phyloP scores from a whole-genome alignment of 1,140 invertebrate genomes.

The Papilio aristodemus region DNA sequence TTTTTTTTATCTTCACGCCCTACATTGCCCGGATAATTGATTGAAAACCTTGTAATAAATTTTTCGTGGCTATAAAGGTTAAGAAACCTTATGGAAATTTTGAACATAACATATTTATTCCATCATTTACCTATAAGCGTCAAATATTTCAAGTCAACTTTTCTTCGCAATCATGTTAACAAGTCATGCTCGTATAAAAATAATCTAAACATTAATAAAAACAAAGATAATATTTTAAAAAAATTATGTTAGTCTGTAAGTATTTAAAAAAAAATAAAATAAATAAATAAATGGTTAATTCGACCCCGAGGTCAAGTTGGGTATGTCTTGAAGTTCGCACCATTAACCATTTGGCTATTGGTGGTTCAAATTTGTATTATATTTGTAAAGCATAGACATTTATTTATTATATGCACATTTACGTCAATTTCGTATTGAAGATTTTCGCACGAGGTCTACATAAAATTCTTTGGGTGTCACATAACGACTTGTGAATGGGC shows the following conservation, averaged over 20 bases:
- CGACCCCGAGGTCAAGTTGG: too few relatives aligned
- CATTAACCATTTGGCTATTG: too few relatives aligned
- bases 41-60: slow-evolving; percentile 4
- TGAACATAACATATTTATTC: neutral
- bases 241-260: too few relatives aligned
- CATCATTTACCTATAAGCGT: neutral
- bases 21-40: too few relatives aligned
- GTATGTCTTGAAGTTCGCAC: too few relatives aligned
- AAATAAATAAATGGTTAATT: too few relatives aligned
- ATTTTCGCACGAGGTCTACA: neutral
- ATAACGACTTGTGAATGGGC: slow-evolving; percentile 25
- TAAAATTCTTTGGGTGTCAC: neutral
- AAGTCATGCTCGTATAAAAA: too few relatives aligned
- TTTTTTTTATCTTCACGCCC: neutral
- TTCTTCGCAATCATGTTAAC: neutral
- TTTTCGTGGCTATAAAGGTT: neutral
- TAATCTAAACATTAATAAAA: too few relatives aligned
- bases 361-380: too few relatives aligned
- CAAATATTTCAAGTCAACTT: neutral
- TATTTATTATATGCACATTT: neutral
- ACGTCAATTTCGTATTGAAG: neutral
- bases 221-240: too few relatives aligned
- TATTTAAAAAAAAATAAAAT: too few relatives aligned
- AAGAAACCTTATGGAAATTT: neutral
- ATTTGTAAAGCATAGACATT: too few relatives aligned